phyloP scores from a whole-genome alignment of 1,140 invertebrate genomes.

The Trachymyrmex septentrionalis region DNA sequence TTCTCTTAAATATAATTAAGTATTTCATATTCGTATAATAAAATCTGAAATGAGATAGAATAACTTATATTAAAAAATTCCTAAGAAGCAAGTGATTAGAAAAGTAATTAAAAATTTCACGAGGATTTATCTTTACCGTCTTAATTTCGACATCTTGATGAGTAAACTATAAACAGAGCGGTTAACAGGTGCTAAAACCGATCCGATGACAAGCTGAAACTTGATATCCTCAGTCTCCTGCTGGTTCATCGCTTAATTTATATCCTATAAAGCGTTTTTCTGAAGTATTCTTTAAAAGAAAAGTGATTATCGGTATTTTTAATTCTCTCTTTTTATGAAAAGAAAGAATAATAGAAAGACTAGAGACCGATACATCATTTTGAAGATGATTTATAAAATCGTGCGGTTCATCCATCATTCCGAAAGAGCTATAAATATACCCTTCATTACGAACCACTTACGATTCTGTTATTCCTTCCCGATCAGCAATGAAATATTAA shows the following conservation, averaged over 20 bases:
- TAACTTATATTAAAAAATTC: constrained; percentile 14
- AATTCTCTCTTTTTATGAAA: constrained; percentile 4
- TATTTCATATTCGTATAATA: constrained; percentile 4
- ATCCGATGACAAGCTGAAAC: constrained; percentile 73
- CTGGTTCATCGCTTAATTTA: constrained; percentile 74
- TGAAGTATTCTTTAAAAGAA: neutral
- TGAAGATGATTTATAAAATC: constrained; percentile 15
- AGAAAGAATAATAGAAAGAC: constrained; percentile 5
- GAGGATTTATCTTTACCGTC: constrained; percentile 51
- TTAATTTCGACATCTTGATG: constrained; percentile 68
- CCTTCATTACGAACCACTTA: constrained; percentile 49
- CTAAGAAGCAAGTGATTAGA: neutral
- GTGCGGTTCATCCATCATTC: constrained; percentile 32
- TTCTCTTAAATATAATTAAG: neutral
- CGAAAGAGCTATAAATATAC: constrained; percentile 34
- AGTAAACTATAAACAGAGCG: constrained; percentile 60
- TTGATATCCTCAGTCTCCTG: constrained; percentile 67
- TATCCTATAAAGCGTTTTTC: constrained; percentile 59
- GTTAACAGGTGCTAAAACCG: constrained; percentile 67
- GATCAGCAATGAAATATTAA: constrained; percentile 47
- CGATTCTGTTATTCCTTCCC: constrained; percentile 55
- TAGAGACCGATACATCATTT: constrained; percentile 14
- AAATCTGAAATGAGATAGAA: neutral
- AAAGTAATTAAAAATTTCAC: neutral
- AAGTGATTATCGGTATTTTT: neutral